Base-by-base conservation (phyloP, 1,140 invertebrate genomes). In the Zaprionus camerounensis region DNA sequence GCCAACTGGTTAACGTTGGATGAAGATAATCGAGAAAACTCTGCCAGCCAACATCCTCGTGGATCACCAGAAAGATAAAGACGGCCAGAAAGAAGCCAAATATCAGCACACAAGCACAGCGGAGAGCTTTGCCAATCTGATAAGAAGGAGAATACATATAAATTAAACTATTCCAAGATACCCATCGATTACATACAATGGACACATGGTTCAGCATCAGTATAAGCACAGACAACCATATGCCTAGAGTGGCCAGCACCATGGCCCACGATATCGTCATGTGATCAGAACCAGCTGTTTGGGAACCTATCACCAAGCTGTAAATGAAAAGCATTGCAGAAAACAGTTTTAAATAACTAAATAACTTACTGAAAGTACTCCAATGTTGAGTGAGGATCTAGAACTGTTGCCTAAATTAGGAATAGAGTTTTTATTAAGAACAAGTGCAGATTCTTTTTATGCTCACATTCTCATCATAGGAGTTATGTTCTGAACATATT, bases 81-180 rank as follows among this genome's bases (percentile, higher is more conserved):
- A 90, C 77, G 7, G 91, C 75, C 31, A 91, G 2, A n/a, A 92
- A 92, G 34, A 72, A 78, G 13, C 57, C 66, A 56, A 92, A 84
- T 84, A 92, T 83, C 4, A 92, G 11, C 2, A 92, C 56, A 49
- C 84, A 90, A 6, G 57, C 62, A 58, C 91, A 92, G 1, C 91
- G 88, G 26, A 92, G 20, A 1, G 78, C 15, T 49, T 92, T 92
- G 12, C 91, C 91, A 59, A 92, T 92, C 91, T 92, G 28, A 20
- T 3, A 24, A 53, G 12, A 11, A 17, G 20, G 9, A 22, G 44
- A 49, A 24, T 20, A n/a, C 28, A 24, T 11, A 13, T 20, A 13
- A 13, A 53, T 53, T 1, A 22, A 12, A 46, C 5, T 5, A 28
- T 0, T 17, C 12, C 22, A 26, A 24, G 1, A 31, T 9, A 1